Evolutionary conservation across 2,888 invertebrate genomes (phyloP).

Genomic region (Lydus trimaculatus): DNA sequence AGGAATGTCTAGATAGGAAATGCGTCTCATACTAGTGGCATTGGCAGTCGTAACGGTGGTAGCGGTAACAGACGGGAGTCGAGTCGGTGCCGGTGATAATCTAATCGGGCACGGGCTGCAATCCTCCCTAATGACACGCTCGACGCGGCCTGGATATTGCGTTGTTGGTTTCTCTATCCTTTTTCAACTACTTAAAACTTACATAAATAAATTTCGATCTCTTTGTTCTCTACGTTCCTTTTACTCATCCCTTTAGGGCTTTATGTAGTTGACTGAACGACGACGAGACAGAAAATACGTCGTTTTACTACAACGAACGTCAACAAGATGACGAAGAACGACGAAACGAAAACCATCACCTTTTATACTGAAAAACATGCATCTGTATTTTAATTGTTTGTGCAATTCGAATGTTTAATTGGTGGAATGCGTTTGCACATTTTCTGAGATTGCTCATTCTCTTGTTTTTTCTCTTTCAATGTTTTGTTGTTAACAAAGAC

Average conservation of each 20-base stretch:
- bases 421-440: neutral
- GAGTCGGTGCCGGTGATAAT: slow-evolving; percentile 56
- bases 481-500: neutral
- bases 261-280: neutral
- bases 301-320: neutral
- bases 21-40: slow-evolving; percentile 12
- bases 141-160: slow-evolving; percentile 51
- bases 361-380: neutral
- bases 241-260: neutral
- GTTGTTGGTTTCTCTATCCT: slow-evolving; percentile 28
- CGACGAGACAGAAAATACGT: neutral
- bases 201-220: neutral
- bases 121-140: slow-evolving; percentile 59
- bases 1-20: slow-evolving; percentile 12
- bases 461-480: neutral
- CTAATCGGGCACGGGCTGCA: slow-evolving; percentile 61
- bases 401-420: neutral
- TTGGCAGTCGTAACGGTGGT: slow-evolving; percentile 42
- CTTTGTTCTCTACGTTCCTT: neutral
- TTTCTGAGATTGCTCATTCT: neutral
- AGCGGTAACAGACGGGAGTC: slow-evolving; percentile 37
- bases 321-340: neutral
- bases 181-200: neutral
- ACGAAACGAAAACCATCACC: neutral
- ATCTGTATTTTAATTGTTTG: neutral